Evolutionary conservation across 53 echinoderm and acorn worm species (phyloP).

Genomic region (Echinometra lucunter): DNA sequence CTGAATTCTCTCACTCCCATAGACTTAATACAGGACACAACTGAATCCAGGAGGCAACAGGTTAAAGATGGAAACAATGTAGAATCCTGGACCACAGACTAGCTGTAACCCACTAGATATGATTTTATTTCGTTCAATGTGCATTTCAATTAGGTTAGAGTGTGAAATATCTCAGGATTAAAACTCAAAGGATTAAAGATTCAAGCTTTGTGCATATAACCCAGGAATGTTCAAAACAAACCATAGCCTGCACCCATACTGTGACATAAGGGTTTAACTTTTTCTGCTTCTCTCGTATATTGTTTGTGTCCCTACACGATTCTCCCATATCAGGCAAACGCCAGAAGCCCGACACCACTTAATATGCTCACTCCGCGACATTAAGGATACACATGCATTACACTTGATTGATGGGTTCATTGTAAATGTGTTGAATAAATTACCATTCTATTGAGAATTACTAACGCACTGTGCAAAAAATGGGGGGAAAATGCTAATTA

Average conservation of each 20-base stretch:
- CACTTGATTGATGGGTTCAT: constrained; percentile 61
- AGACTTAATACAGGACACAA: too few species aligned
- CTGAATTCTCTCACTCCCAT: too few species aligned
- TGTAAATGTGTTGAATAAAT: constrained; percentile 69
- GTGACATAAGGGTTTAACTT: background rate
- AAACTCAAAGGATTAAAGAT: background rate
- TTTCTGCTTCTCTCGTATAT: background rate
- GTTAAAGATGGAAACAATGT: background rate
- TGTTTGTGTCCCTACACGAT: background rate
- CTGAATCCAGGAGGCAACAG: too few species aligned
- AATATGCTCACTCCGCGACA: constrained; percentile 56
- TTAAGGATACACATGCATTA: constrained; percentile 58
- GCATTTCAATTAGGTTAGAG: background rate
- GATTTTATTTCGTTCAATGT: background rate
- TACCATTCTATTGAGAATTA: constrained; percentile 52
- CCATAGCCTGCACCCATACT: background rate
- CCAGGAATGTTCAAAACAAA: background rate
- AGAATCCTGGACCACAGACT: background rate
- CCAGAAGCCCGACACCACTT: constrained; percentile 14
- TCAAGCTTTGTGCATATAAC: background rate
- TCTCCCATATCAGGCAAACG: background rate
- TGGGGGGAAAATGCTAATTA: constrained; percentile 38
- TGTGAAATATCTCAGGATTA: background rate
- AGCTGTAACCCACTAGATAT: background rate
- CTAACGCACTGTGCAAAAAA: constrained; percentile 29